Conservation (phyloP, 2,113 vertebrate genomes). For the Cranoglanis bouderius region DNA sequence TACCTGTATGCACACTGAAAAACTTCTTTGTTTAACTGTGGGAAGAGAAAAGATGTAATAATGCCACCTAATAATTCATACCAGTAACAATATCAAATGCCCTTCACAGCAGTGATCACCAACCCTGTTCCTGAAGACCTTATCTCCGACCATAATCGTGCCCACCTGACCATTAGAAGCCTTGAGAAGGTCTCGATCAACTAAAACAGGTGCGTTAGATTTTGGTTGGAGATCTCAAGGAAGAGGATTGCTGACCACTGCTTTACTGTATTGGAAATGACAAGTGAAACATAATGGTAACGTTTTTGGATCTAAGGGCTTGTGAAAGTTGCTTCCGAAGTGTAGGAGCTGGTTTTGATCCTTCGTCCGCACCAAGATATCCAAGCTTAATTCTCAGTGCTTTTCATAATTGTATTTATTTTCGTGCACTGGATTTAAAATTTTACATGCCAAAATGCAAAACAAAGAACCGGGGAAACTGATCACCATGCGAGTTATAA, state of each 20-base stretch:
- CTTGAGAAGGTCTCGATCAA: too few relatives aligned
- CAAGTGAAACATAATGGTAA: neutral
- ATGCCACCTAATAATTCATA: neutral
- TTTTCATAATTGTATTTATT: slow-evolving; percentile 5
- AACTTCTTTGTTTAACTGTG: neutral
- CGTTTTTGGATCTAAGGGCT: neutral
- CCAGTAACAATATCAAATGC: neutral
- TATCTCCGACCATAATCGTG: too few relatives aligned
- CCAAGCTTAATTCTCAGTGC: neutral
- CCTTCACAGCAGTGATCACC: neutral
- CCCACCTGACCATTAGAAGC: too few relatives aligned
- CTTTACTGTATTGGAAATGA: neutral
- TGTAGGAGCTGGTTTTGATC: neutral
- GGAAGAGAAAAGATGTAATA: neutral
- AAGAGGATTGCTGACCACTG: too few relatives aligned
- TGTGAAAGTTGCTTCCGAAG: neutral
- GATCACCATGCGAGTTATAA: neutral
- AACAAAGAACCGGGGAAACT: neutral
- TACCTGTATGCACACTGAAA: neutral
- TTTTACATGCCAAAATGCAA: neutral
- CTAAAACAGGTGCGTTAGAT: too few relatives aligned
- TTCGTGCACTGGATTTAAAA: neutral
- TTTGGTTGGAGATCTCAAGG: too few relatives aligned
- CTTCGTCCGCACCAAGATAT: neutral
- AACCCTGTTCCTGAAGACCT: too few relatives aligned